Percentiles rank a stretch among this genome's conserved stretches.
Evolutionary conservation across 2,797 vertebrate genomes (phyloP).

Genomic region (Ptychobarbus kaznakovi): DNA sequence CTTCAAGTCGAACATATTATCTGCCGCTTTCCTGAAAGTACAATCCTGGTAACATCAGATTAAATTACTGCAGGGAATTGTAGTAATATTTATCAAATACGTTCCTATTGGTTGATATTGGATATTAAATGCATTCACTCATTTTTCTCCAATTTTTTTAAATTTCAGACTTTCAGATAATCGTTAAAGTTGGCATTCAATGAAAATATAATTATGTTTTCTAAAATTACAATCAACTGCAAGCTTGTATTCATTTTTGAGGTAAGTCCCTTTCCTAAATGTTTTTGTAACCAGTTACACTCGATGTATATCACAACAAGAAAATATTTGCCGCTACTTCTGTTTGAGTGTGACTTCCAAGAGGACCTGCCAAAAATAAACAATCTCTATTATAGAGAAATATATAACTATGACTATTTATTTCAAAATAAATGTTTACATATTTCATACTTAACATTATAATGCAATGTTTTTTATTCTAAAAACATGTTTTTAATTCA

Average conservation of each 20-base stretch:
- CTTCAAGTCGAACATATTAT: neutral
- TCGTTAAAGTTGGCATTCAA: neutral
- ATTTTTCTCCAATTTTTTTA: neutral
- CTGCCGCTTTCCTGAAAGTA: neutral
- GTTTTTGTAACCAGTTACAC: neutral
- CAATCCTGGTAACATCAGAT: conserved; percentile 6
- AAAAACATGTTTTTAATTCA: neutral
- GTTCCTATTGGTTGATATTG: neutral
- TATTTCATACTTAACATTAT: neutral
- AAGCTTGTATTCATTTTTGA: neutral
- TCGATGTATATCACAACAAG: neutral
- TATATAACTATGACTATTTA: neutral
- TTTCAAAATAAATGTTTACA: neutral
- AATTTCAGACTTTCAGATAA: neutral
- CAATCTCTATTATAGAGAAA: neutral
- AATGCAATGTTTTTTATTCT: too few species aligned
- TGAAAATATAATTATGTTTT: neutral
- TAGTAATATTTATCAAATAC: neutral
- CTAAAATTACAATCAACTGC: neutral
- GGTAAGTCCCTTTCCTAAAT: neutral
- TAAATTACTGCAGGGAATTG: neutral
- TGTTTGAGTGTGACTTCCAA: neutral
- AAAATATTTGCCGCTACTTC: neutral
- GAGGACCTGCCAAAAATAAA: neutral
- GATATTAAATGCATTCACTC: neutral